Evolutionary conservation across 2,113 vertebrate species (phyloP).

Genomic region (Todiramphus chloris): DNA sequence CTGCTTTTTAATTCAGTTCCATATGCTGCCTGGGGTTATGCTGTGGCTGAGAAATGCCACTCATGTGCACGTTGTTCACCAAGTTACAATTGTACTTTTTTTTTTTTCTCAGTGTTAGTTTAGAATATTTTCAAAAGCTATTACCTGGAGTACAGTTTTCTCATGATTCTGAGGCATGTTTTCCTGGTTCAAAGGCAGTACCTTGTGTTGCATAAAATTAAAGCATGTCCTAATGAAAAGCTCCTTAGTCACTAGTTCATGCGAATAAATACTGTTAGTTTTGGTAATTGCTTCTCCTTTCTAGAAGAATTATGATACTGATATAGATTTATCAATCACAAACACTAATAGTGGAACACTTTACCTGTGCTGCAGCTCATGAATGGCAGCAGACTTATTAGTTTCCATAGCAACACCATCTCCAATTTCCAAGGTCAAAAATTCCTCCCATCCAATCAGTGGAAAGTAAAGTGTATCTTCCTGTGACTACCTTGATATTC

Average conservation of each 20-base stretch:
- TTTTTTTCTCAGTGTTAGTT: not conserved
- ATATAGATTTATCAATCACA: constrained; percentile 82
- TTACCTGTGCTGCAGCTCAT: constrained; percentile 87
- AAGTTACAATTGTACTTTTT: not conserved
- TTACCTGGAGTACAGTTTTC: not conserved
- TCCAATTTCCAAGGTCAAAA: constrained; percentile 91
- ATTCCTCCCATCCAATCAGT: constrained; percentile 81
- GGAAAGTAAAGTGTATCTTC: constrained; percentile 56
- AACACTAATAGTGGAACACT: constrained; percentile 72
- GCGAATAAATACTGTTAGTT: constrained; percentile 20
- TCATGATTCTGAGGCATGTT: not conserved
- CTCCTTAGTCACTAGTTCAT: constrained; percentile 19
- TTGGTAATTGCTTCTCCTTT: constrained; percentile 11
- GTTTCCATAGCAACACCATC: constrained; percentile 96
- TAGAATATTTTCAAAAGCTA: not conserved
- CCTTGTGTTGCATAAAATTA: not conserved
- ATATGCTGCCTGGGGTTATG: not conserved
- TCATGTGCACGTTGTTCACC: not conserved
- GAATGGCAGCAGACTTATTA: constrained; percentile 91
- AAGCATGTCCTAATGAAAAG: not conserved
- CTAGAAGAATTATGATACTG: constrained; percentile 65
- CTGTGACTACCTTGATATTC: constrained; percentile 34
- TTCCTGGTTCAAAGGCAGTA: constrained; percentile 31
- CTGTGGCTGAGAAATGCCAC: not conserved
- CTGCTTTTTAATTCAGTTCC: not conserved